phyloP scores from a whole-genome alignment of 2,113 vertebrate species.

The Syngnathus typhle region DNA sequence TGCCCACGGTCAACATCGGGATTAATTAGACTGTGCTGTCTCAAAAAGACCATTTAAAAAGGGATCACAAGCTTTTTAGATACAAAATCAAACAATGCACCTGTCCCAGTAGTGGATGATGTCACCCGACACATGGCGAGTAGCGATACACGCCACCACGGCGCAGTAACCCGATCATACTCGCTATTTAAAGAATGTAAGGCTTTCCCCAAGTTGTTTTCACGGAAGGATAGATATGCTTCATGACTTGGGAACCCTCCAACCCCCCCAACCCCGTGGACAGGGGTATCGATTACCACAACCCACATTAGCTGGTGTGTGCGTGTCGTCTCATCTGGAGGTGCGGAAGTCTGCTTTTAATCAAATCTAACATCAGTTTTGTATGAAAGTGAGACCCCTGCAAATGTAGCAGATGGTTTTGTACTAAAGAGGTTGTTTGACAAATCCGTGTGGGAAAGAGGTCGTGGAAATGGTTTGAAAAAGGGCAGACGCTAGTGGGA shows the following conservation, averaged over 20 bases:
- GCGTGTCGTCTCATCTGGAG: slow-evolving; percentile 29
- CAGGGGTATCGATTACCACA: slow-evolving; percentile 52
- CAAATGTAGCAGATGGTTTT: slow-evolving; percentile 3
- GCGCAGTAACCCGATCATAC: slow-evolving; percentile 67
- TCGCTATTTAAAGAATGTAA: slow-evolving; percentile 68
- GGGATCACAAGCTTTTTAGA: slow-evolving; percentile 40
- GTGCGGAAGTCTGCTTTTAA: not conserved
- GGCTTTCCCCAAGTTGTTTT: slow-evolving; percentile 68
- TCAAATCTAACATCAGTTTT: not conserved
- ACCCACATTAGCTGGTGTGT: slow-evolving; percentile 43
- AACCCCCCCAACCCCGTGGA: slow-evolving; percentile 17
- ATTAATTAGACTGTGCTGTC: no score
- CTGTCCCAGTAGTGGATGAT: slow-evolving; percentile 68
- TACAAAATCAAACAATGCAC: slow-evolving; percentile 49
- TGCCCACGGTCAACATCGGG: not conserved
- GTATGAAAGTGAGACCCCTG: not conserved
- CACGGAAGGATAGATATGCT: slow-evolving; percentile 33
- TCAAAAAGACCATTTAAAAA: slow-evolving; percentile 40
- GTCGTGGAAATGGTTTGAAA: not conserved
- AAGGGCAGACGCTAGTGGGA: not conserved
- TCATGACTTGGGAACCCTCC: slow-evolving; percentile 13
- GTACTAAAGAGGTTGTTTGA: not conserved
- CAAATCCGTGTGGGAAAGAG: slow-evolving; percentile 1
- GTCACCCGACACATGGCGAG: slow-evolving; percentile 63
- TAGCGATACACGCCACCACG: slow-evolving; percentile 61